A percentile compares a stretch with the other conserved stretches of the same genome.
Conservation (phyloP, 2,888 invertebrate genomes). For the Rhingia campestris region DNA sequence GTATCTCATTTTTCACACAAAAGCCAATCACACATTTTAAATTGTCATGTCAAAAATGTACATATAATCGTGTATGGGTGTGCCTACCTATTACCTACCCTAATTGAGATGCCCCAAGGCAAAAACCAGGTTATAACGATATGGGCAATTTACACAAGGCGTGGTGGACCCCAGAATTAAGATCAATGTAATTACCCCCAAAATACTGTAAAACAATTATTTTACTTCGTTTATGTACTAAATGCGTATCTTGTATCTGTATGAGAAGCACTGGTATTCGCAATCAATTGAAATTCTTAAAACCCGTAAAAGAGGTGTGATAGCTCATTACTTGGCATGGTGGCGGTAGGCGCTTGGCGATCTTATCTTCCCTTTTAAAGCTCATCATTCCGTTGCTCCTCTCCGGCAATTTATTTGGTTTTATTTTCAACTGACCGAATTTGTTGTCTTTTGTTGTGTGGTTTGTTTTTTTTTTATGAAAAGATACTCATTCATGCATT, state of each 20-base stretch:
- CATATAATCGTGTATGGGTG: neutral
- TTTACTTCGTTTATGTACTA: neutral
- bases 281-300: slow-evolving; percentile 36
- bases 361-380: neutral
- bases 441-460: slow-evolving; percentile 25
- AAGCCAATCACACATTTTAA: too few relatives aligned
- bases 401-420: slow-evolving; percentile 25
- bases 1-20: too few relatives aligned
- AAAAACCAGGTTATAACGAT: slow-evolving; percentile 30
- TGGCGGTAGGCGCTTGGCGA: slow-evolving; percentile 4
- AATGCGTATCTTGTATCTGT: neutral
- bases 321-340: slow-evolving; percentile 8
- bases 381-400: slow-evolving; percentile 6
- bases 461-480: slow-evolving; percentile 6
- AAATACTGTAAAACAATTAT: slow-evolving; percentile 28
- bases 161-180: slow-evolving; percentile 14
- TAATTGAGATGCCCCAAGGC: slow-evolving; percentile 25
- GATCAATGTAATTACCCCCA: slow-evolving; percentile 19
- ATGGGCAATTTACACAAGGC: slow-evolving; percentile 20
- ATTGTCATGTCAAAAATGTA: neutral
- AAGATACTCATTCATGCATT: slow-evolving; percentile 46
- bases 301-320: slow-evolving; percentile 28
- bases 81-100: slow-evolving; percentile 6
- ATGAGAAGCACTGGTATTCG: neutral
- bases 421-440: slow-evolving; percentile 59